Conservation (phyloP, 2,888 invertebrate genomes). For the Tortricodes alternella region DNA sequence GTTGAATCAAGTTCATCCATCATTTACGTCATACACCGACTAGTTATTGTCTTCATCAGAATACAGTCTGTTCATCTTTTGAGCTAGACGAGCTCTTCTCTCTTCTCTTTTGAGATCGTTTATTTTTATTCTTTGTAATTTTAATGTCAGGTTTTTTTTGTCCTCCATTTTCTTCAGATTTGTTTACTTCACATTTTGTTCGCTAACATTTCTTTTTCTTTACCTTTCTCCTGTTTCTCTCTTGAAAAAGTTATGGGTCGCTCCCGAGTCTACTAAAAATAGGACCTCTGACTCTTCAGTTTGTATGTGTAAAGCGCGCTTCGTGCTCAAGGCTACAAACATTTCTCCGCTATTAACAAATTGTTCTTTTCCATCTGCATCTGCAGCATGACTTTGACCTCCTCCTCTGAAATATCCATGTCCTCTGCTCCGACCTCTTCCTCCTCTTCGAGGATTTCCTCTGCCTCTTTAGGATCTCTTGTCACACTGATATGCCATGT, state of each 20-base stretch:
- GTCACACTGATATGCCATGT: neutral
- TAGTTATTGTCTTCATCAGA: neutral
- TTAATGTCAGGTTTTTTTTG: constrained; percentile 33
- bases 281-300: neutral
- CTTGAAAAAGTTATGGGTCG: constrained; percentile 7
- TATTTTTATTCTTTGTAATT: constrained; percentile 30
- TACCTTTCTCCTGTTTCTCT: constrained; percentile 33
- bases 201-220: constrained; percentile 34
- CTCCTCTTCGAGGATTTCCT: neutral
- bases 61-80: neutral
- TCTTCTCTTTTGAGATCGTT: constrained; percentile 5
- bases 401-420: neutral
- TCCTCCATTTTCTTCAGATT: constrained; percentile 32
- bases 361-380: neutral
- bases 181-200: constrained; percentile 35
- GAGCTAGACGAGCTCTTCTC: neutral
- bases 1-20: neutral
- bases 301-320: neutral
- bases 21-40: neutral
- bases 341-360: neutral
- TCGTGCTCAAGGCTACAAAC: neutral
- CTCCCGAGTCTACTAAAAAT: constrained; percentile 3
- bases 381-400: neutral
- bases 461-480: too few relatives aligned
- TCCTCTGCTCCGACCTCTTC: neutral